A percentile compares a stretch with the other conserved stretches of the same genome.
Evolutionary conservation across 2,888 invertebrate genomes (phyloP).

Genomic region (Nymphalis polychloros): DNA sequence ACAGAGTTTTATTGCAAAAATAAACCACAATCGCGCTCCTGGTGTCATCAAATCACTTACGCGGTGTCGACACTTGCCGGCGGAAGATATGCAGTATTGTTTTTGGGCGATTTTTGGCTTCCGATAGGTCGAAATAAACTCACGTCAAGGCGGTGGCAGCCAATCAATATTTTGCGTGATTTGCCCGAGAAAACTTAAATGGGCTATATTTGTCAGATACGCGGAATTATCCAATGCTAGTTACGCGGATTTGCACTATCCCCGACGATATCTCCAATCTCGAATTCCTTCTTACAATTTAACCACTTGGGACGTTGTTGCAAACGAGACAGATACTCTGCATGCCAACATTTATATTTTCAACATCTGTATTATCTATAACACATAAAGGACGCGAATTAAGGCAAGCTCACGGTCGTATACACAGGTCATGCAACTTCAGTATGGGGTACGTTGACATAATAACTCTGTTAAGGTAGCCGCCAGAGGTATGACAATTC

Average conservation of each 20-base stretch:
- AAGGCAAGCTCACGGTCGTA: too few species aligned
- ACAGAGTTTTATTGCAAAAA: too few species aligned
- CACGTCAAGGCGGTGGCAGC: background rate
- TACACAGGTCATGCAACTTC: too few species aligned
- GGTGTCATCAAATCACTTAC: background rate
- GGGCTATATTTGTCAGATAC: background rate
- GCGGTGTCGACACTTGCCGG: background rate
- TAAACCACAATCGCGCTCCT: background rate
- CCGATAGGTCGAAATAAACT: background rate
- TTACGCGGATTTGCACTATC: background rate
- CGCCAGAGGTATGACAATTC: too few species aligned
- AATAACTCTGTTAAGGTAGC: too few species aligned
- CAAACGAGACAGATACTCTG: too few species aligned
- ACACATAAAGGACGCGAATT: too few species aligned
- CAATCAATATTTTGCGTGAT: background rate
- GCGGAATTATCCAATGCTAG: background rate
- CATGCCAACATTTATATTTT: too few species aligned
- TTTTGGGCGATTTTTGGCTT: background rate
- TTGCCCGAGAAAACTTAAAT: conserved; percentile 1
- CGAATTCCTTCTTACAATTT: too few species aligned
- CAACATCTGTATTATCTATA: too few species aligned
- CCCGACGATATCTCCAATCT: background rate
- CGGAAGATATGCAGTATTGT: background rate
- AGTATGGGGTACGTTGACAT: too few species aligned
- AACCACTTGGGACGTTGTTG: too few species aligned